Evolutionary conservation across 2,113 vertebrate genomes (phyloP).

Genomic region (Macaca mulatta): DNA sequence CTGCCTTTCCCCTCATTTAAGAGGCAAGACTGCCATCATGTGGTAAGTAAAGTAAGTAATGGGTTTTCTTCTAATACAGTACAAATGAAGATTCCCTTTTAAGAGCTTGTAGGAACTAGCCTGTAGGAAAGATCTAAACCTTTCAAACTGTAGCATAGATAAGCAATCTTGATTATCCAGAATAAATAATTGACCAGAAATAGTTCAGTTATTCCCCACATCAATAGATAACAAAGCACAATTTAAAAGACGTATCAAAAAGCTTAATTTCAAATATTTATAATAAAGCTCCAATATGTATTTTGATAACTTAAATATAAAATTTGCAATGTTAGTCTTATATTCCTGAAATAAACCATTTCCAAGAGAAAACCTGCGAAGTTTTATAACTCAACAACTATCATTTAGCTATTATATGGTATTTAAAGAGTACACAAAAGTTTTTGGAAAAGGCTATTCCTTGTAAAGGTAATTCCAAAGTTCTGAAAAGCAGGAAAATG

Average conservation of each 20-base stretch:
- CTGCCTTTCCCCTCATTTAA: constrained; percentile 16
- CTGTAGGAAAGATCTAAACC: neutral
- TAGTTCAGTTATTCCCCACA: neutral
- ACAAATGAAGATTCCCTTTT: neutral
- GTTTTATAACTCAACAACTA: constrained; percentile 31
- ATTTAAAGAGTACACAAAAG: neutral
- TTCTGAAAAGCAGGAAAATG: constrained; percentile 4
- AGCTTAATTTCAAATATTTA: constrained; percentile 31
- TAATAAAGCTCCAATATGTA: constrained; percentile 28
- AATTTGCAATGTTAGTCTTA: neutral
- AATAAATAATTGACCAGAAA: neutral
- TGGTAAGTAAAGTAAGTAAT: constrained; percentile 24
- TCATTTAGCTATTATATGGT: neutral
- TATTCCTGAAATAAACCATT: constrained; percentile 17
- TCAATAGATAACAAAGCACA: neutral
- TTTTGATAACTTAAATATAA: neutral
- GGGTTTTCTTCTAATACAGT: neutral
- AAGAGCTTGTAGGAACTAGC: neutral
- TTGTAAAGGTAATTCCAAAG: neutral
- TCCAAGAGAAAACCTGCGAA: neutral
- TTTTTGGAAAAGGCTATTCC: neutral
- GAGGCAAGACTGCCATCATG: constrained; percentile 44
- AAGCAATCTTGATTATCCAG: neutral
- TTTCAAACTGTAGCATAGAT: neutral
- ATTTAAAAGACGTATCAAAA: constrained; percentile 21